phyloP scores from a whole-genome alignment of 2,113 vertebrate genomes.

The Corythoichthys intestinalis region DNA sequence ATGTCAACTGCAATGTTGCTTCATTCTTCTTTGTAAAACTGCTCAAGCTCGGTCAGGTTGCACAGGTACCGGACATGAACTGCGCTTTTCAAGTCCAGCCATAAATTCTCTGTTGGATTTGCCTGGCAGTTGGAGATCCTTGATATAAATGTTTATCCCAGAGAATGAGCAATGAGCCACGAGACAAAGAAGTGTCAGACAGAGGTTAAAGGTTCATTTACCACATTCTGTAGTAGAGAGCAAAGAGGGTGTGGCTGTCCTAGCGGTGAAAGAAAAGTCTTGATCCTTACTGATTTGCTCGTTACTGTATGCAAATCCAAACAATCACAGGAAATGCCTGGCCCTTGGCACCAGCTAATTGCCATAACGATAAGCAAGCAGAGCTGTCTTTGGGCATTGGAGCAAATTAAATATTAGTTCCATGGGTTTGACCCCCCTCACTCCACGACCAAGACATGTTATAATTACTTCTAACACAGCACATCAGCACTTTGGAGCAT shows the following conservation, averaged over 20 bases:
- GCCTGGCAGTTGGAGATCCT: no score
- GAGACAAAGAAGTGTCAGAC: conserved; percentile 11
- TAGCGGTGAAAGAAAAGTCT: conserved; percentile 12
- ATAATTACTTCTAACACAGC: conserved; percentile 73
- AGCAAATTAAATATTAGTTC: conserved; percentile 75
- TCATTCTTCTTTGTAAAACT: no score
- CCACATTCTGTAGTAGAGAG: conserved; percentile 48
- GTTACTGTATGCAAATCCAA: conserved; percentile 71
- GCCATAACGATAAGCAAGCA: conserved; percentile 73
- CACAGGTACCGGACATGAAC: no score
- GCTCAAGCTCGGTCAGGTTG: no score
- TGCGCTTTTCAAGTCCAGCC: no score
- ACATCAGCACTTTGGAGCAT: conserved; percentile 71
- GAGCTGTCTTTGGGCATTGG: conserved; percentile 66
- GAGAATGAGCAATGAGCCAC: conserved; percentile 14
- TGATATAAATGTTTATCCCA: conserved; percentile 25
- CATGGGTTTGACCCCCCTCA: conserved; percentile 32
- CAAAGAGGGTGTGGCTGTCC: conserved; percentile 8
- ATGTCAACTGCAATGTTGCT: no score
- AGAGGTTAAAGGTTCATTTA: conserved; percentile 39
- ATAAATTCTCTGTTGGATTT: no score
- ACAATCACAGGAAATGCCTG: conserved; percentile 76
- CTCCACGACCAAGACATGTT: conserved; percentile 68
- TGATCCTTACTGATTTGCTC: conserved; percentile 50
- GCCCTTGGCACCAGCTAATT: conserved; percentile 69